Percentiles rank a stretch among this genome's conserved stretches.
phyloP scores from a whole-genome alignment of 2,888 invertebrate species.

The Hedya salicella region DNA sequence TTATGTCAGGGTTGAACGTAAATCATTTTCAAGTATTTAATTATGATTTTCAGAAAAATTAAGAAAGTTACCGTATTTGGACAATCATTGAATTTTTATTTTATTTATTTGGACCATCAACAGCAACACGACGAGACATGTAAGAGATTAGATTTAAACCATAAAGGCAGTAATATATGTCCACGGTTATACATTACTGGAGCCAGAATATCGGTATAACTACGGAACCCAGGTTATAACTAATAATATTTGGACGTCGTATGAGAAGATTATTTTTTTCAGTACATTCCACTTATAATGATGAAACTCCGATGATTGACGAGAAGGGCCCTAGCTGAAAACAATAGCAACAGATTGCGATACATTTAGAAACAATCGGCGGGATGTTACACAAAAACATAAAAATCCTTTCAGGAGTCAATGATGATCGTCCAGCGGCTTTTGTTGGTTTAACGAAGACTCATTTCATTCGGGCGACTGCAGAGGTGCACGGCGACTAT shows the following conservation, averaged over 20 bases:
- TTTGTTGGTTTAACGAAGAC: constrained; percentile 59
- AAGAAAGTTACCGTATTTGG: background rate
- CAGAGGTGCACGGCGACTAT: constrained; percentile 60
- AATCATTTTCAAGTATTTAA: background rate
- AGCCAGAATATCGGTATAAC: no score
- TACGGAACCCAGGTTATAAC: no score
- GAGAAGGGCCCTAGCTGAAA: background rate
- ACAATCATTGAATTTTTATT: no score
- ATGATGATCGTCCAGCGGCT: constrained; percentile 53
- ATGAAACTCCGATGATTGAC: background rate
- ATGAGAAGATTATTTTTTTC: background rate
- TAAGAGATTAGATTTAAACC: no score
- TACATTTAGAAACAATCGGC: constrained; percentile 5
- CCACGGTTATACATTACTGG: no score
- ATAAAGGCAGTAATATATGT: no score
- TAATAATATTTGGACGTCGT: background rate
- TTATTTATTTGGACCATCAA: no score
- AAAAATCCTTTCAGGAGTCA: constrained; percentile 61
- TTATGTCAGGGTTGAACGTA: background rate
- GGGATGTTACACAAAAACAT: constrained; percentile 49
- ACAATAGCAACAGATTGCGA: constrained; percentile 9
- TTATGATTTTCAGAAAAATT: background rate
- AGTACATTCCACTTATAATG: background rate
- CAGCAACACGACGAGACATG: no score
- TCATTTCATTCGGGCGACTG: constrained; percentile 60